A percentile compares a stretch with the other conserved stretches of the same genome.
Conservation (phyloP, 2,113 vertebrate genomes). For the Pionites leucogaster region DNA sequence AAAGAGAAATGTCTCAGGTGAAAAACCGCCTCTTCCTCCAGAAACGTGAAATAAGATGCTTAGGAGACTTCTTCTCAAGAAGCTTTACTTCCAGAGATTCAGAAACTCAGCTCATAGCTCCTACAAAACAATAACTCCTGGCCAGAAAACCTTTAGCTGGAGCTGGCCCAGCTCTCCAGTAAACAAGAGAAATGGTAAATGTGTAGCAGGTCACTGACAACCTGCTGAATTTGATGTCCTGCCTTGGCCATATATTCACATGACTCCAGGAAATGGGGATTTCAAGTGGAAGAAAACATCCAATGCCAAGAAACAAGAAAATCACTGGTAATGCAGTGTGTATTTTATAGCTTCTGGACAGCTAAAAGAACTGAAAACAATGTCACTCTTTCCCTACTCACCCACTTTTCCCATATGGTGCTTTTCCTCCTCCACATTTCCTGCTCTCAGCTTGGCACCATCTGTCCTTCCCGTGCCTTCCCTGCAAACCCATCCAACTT, state of each 20-base stretch:
- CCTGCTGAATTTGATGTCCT: not conserved
- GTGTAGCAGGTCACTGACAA: not conserved
- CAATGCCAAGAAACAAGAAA: not conserved
- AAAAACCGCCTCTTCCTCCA: not conserved
- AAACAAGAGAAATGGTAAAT: not conserved
- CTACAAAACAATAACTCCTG: not conserved
- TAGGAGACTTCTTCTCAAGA: not conserved
- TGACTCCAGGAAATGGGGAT: accelerated
- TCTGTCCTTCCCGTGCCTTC: not conserved
- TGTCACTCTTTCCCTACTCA: not conserved
- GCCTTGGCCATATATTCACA: not conserved
- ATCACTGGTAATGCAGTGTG: accelerated
- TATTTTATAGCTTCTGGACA: not conserved
- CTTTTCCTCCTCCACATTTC: not conserved
- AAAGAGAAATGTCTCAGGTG: not conserved
- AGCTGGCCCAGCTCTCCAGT: not conserved
- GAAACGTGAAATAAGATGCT: not conserved
- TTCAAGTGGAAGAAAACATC: not conserved
- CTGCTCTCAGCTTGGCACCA: not conserved
- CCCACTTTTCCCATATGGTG: not conserved
- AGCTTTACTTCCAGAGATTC: not conserved
- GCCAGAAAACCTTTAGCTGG: not conserved
- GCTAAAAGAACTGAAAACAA: not conserved
- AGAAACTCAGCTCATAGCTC: not conserved
- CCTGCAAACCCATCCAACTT: not conserved